These are phyloP conservation scores for Myxocyprinus asiaticus DNA, from an alignment of 2,113 vertebrate genomes.

Conservation along the genomic window DNA sequence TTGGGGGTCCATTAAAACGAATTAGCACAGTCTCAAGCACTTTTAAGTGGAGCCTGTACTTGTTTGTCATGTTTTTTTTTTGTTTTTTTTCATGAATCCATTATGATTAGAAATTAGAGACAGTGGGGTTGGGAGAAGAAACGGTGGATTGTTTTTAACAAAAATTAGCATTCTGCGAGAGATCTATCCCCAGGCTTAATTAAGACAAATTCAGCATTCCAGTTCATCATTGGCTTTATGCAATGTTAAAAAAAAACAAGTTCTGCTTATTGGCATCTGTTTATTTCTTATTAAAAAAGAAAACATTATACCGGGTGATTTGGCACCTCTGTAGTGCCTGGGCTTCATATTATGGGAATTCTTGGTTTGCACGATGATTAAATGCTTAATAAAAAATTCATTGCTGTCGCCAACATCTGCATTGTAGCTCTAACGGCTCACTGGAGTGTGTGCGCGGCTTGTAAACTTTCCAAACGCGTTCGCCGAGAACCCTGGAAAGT, in stretches of 20 bases:
- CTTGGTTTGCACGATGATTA: constrained; percentile 80
- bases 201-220: constrained; percentile 75
- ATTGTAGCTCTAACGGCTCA: constrained; percentile 97
- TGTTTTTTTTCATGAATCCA: constrained; percentile 40
- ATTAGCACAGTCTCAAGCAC: constrained; percentile 22
- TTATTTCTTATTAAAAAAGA: constrained; percentile 80
- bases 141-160: constrained; percentile 60
- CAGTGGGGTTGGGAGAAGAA: constrained; percentile 64
- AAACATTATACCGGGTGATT: constrained; percentile 75
- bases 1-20: constrained; percentile 25
- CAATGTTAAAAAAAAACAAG: constrained; percentile 71
- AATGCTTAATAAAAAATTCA: constrained; percentile 84
- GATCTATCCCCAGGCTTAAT: constrained; percentile 74
- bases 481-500: constrained; percentile 96
- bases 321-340: constrained; percentile 73
- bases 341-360: constrained; percentile 78
- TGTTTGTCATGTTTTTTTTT: constrained; percentile 15
- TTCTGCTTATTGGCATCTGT: constrained; percentile 75
- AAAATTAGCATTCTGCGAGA: constrained; percentile 75
- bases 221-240: constrained; percentile 74
- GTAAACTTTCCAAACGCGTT: constrained; percentile 99
- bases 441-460: constrained; percentile 95
- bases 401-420: constrained; percentile 91
- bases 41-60: constrained; percentile 35
- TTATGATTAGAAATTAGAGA: constrained; percentile 55